Percentiles rank a stretch among this genome's conserved stretches.
Evolutionary conservation across 1,140 invertebrate species (phyloP).

Genomic region (Drosophila willistoni): DNA sequence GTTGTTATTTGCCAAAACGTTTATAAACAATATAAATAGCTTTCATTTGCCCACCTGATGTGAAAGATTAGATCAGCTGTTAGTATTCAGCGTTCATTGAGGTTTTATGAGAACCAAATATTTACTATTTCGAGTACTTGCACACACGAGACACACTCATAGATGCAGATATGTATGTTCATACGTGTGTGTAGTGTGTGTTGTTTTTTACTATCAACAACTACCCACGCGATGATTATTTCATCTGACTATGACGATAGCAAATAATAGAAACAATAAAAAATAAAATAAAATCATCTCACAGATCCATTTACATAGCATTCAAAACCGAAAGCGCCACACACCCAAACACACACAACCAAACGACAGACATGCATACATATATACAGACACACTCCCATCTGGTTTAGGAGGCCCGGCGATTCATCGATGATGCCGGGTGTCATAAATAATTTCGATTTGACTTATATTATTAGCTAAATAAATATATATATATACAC

Average conservation of each 20-base stretch:
- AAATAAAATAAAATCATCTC: slow-evolving; percentile 67
- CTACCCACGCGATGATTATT: slow-evolving; percentile 53
- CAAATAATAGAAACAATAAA: slow-evolving; percentile 62
- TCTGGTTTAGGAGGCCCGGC: slow-evolving; percentile 52
- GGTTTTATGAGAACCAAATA: slow-evolving; percentile 39
- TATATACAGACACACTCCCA: slow-evolving; percentile 17
- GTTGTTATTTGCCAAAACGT: neutral
- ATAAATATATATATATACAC: slow-evolving; percentile 62
- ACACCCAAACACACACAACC: neutral
- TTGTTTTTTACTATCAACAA: slow-evolving; percentile 24
- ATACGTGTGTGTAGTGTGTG: neutral
- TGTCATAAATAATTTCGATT: slow-evolving; percentile 81
- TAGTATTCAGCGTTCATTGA: slow-evolving; percentile 29
- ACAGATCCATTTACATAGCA: slow-evolving; percentile 69
- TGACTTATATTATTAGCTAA: slow-evolving; percentile 80
- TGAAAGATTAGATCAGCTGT: slow-evolving; percentile 47
- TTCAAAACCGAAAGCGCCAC: slow-evolving; percentile 66
- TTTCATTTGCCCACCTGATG: neutral
- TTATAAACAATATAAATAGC: neutral
- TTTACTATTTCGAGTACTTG: slow-evolving; percentile 40
- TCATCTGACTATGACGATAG: slow-evolving; percentile 21
- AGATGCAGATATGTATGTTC: neutral
- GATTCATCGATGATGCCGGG: slow-evolving; percentile 61
- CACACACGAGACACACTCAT: slow-evolving; percentile 15
- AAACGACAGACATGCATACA: neutral